phyloP scores from a whole-genome alignment of 2,113 vertebrate species.

The Thamnophis sirtalis region DNA sequence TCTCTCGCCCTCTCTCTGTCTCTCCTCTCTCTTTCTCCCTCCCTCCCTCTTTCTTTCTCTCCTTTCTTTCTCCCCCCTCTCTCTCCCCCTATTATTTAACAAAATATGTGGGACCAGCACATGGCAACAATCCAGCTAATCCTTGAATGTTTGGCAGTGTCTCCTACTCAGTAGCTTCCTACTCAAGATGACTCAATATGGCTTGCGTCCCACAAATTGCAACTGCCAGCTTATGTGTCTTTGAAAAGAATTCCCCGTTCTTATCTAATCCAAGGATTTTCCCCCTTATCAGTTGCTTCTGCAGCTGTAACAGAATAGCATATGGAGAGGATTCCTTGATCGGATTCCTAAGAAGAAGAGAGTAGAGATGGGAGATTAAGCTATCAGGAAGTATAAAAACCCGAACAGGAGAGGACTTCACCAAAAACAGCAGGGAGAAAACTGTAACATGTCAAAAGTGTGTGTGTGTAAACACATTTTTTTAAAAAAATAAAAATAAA shows the following conservation, averaged over 20 bases:
- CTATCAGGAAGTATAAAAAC: neutral
- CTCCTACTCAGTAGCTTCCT: neutral
- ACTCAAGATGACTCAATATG: neutral
- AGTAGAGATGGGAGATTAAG: neutral
- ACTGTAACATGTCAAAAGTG: neutral
- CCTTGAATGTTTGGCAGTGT: neutral
- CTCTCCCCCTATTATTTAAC: neutral
- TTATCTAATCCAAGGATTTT: neutral
- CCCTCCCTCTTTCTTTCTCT: too few relatives aligned
- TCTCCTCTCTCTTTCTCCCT: too few relatives aligned
- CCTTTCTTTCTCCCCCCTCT: neutral
- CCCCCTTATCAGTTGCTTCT: neutral
- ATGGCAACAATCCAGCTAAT: neutral
- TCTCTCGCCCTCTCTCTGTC: too few relatives aligned
- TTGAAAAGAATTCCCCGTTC: neutral
- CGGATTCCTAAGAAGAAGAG: neutral
- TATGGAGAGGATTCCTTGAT: neutral
- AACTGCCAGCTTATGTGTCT: neutral
- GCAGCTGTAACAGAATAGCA: neutral
- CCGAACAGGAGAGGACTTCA: neutral
- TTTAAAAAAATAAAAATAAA: neutral
- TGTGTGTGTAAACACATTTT: neutral
- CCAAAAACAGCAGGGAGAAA: neutral
- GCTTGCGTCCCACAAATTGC: neutral
- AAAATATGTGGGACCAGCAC: neutral